phyloP scores from a whole-genome alignment of 2,888 invertebrate genomes.

The Drosophila setosimentum region DNA sequence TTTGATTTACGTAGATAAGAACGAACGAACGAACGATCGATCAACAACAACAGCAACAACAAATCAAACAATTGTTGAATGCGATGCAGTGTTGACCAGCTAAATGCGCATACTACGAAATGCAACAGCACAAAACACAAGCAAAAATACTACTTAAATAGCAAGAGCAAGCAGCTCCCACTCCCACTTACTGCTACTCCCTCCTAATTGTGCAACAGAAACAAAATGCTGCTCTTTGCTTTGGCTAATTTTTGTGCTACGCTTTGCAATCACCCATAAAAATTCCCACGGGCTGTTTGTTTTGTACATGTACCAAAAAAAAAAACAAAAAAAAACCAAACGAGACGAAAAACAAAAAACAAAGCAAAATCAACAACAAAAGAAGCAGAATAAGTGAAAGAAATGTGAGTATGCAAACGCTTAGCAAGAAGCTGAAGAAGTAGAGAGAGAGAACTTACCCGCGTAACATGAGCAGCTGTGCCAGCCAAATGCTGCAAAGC shows the following conservation, averaged over 20 bases:
- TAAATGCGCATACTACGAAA: background rate
- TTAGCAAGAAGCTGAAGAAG: background rate
- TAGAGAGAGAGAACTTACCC: conserved; percentile 65
- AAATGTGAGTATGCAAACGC: conserved; percentile 21
- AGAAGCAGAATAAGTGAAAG: conserved; percentile 36
- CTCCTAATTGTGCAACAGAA: conserved; percentile 8
- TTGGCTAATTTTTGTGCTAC: conserved; percentile 46
- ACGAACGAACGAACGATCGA: background rate
- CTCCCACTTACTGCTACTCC: background rate
- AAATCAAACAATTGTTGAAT: background rate
- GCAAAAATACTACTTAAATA: background rate
- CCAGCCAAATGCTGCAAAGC: conserved; percentile 56
- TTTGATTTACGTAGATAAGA: conserved; percentile 41
- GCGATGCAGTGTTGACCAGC: background rate
- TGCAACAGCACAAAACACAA: background rate
- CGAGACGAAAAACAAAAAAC: conserved; percentile 21
- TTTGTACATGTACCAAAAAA: conserved; percentile 60
- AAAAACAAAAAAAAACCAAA: conserved; percentile 17
- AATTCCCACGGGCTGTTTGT: conserved; percentile 76
- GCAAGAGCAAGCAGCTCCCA: background rate
- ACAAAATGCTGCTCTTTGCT: conserved; percentile 28
- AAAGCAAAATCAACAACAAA: conserved; percentile 27
- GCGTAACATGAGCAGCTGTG: conserved; percentile 78
- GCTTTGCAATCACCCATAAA: conserved; percentile 41
- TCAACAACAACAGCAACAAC: background rate